Base-by-base conservation (phyloP, 2,888 invertebrate genomes). In the Rhabditoides inermis region DNA sequence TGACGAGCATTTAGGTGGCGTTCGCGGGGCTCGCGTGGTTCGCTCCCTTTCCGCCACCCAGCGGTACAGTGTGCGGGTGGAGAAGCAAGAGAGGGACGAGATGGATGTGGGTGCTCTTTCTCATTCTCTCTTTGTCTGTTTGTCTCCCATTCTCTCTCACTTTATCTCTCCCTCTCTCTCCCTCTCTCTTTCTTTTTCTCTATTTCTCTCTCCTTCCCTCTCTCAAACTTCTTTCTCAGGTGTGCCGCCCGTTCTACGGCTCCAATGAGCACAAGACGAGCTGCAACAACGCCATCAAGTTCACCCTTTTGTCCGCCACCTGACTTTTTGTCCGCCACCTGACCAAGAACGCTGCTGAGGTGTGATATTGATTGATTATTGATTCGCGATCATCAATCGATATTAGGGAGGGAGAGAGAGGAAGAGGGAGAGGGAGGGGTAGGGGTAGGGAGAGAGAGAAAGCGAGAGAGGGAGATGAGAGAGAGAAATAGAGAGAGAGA, bases 401-500 rank as follows among this genome's bases (percentile, higher is more conserved):
- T 30, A 61, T 80, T 22, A 2, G 28, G 6, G 30, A 37, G 6
- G 30, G 47, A 32, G 26, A 49, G 4, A 42, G 56, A 46, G 47
- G 40, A 2, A 25, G 36, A 61, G 62, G 3, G 65, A 65, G 45
- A 50, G 53, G 48, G 63, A 63, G 65, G 63, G 63, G 20, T 26
- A 10, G n/a, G 36, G 27, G 22, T 26, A 3, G 36, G 22, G n/a
- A 36, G 32, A n/a, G 15, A 32, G n/a, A 7, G 25, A 36, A 39
- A 48, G n/a, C 20, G 15, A 20, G 22, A 27, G n/a, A 36, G 22
- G 28, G n/a, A 37, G 41, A 40, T 32, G n/a, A n/a, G n/a, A n/a
- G 12, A 20, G 3, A 6, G 6, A 12, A 49, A 6, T 18, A 27
- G 10, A n/a, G 32, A 2, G 2, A 22, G 4, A 22, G 4, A 22